Percentiles rank a stretch among this genome's conserved stretches.
These are phyloP conservation scores for Agrotis puta DNA, from an alignment of 2,888 invertebrate genomes.

Conservation along the genomic window DNA sequence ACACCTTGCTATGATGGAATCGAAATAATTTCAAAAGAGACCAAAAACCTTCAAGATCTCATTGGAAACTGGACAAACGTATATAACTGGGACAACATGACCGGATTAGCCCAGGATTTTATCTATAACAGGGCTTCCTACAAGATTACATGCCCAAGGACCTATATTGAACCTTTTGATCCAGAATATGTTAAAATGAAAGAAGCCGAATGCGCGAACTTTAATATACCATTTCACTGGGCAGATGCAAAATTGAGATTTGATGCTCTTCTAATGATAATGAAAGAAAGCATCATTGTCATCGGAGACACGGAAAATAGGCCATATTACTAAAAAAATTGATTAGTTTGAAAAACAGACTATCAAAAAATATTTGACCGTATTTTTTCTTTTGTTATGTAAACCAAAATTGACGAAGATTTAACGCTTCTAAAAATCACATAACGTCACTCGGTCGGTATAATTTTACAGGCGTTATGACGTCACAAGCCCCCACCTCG, in stretches of 20 bases:
- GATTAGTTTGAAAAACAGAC: too few relatives aligned
- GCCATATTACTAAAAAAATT: too few relatives aligned
- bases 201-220: slow-evolving; percentile 27
- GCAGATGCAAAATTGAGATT: slow-evolving; percentile 43
- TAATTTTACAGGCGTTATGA: too few relatives aligned
- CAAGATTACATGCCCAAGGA: slow-evolving; percentile 26
- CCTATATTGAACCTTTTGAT: slow-evolving; percentile 14
- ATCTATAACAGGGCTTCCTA: neutral
- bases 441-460: too few relatives aligned
- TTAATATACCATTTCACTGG: slow-evolving; percentile 42
- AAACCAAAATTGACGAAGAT: too few relatives aligned
- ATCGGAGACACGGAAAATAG: slow-evolving; percentile 38
- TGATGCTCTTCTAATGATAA: slow-evolving; percentile 21
- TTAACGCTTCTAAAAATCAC: too few relatives aligned
- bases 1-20: slow-evolving; percentile 38
- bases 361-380: too few relatives aligned
- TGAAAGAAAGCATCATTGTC: slow-evolving; percentile 32
- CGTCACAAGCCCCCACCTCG: too few relatives aligned
- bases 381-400: too few relatives aligned
- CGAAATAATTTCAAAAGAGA: slow-evolving; percentile 23
- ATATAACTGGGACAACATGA: slow-evolving; percentile 52
- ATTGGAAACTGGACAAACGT: slow-evolving; percentile 52
- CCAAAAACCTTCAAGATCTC: slow-evolving; percentile 20
- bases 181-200: slow-evolving; percentile 26
- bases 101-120: slow-evolving; percentile 28